phyloP scores from a whole-genome alignment of 2,113 vertebrate genomes.

The Stomatorhinus ivindoensis region DNA sequence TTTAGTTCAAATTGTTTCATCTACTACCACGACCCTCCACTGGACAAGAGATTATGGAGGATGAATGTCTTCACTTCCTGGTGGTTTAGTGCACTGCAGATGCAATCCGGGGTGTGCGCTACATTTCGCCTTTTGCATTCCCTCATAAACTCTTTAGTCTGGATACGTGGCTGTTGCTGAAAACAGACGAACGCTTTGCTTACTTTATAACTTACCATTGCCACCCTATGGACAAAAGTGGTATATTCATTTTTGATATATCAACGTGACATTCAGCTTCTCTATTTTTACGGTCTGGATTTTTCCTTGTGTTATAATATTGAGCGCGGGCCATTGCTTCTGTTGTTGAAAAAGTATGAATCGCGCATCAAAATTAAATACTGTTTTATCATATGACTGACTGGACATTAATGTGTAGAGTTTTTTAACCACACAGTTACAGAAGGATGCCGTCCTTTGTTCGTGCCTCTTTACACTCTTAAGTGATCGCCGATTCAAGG shows the following conservation, averaged over 20 bases:
- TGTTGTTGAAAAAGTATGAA: not conserved
- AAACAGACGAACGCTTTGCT: not conserved
- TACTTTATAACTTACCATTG: conserved; percentile 3
- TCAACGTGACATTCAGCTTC: not conserved
- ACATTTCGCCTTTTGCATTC: not conserved
- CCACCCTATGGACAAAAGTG: conserved; percentile 19
- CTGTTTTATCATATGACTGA: not conserved
- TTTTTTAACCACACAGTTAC: not conserved
- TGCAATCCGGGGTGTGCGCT: not conserved
- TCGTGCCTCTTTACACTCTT: not conserved
- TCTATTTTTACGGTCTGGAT: not conserved
- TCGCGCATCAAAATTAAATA: not conserved
- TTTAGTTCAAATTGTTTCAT: not conserved
- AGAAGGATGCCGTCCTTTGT: not conserved
- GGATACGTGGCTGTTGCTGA: not conserved
- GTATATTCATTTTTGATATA: not conserved
- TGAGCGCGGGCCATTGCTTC: not conserved
- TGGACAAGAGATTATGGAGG: not conserved
- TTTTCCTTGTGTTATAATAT: not conserved
- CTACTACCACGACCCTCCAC: not conserved
- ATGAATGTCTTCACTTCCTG: not conserved
- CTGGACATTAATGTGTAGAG: not conserved
- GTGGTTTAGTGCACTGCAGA: not conserved
- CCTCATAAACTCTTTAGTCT: not conserved
- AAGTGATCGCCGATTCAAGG: not conserved